These are phyloP conservation scores for Euschistus heros DNA, from an alignment of 1,140 invertebrate species.

Conservation along the genomic window DNA sequence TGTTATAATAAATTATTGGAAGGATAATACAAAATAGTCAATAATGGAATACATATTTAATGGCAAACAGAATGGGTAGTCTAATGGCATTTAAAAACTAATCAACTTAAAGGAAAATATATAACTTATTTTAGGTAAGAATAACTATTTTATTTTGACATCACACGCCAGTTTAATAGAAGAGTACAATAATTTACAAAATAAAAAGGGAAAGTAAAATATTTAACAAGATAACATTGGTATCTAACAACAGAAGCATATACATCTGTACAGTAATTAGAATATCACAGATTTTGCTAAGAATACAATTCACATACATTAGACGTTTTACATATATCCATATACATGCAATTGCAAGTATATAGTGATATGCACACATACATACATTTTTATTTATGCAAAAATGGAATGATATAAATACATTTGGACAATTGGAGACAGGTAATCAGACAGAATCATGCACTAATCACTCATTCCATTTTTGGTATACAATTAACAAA, in stretches of 20 bases:
- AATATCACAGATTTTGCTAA: constrained; percentile 24
- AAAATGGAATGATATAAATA: constrained; percentile 9
- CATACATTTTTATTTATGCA: constrained; percentile 6
- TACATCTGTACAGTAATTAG: constrained; percentile 22
- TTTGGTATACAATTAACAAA: constrained; percentile 2
- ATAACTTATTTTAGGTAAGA: constrained; percentile 3
- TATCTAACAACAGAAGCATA: constrained; percentile 22
- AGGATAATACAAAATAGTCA: too few species aligned
- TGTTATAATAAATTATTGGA: too few species aligned
- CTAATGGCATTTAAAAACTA: too few species aligned
- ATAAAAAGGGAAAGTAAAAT: constrained; percentile 13
- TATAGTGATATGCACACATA: constrained; percentile 3
- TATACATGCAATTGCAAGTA: neutral
- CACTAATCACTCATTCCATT: constrained; percentile 2
- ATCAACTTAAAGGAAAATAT: too few species aligned
- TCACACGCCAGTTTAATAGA: constrained; percentile 15
- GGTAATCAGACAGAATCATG: neutral
- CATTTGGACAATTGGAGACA: too few species aligned
- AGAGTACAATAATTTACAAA: constrained; percentile 17
- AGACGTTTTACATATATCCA: neutral
- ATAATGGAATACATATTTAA: too few species aligned
- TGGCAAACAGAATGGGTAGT: too few species aligned
- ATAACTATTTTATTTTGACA: constrained; percentile 18
- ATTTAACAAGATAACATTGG: constrained; percentile 3
- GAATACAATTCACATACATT: constrained; percentile 19